Conservation (phyloP, 2,888 invertebrate genomes). For the Busseola fusca region DNA sequence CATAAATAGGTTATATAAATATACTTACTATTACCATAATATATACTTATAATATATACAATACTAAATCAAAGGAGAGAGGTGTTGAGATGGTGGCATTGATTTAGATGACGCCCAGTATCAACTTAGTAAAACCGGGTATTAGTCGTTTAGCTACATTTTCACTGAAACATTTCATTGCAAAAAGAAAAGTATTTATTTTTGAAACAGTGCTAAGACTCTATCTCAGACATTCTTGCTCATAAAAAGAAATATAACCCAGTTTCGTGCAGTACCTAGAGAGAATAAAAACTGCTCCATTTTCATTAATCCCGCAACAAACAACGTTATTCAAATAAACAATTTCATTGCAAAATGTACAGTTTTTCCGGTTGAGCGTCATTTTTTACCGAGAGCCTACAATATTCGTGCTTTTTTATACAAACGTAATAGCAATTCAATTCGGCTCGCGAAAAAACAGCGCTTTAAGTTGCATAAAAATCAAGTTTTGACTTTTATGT, state of each 20-base stretch:
- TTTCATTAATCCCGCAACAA: constrained; percentile 42
- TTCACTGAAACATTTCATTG: background rate
- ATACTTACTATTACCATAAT: no score
- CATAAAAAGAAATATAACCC: constrained; percentile 10
- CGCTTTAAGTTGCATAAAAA: constrained; percentile 59
- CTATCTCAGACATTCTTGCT: background rate
- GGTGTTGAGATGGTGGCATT: no score
- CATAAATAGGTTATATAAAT: no score
- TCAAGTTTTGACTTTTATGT: constrained; percentile 40
- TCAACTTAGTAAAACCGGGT: background rate
- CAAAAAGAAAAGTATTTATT: background rate
- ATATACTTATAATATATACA: no score
- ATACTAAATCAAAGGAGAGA: no score
- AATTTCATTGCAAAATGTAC: constrained; percentile 56
- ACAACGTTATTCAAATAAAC: constrained; percentile 52
- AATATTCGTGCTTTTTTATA: constrained; percentile 64
- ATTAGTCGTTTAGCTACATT: background rate
- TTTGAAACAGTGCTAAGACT: no score
- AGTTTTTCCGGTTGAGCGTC: constrained; percentile 48
- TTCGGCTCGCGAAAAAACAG: constrained; percentile 66
- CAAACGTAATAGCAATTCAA: constrained; percentile 65
- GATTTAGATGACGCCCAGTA: background rate
- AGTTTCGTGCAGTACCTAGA: constrained; percentile 4
- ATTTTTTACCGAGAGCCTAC: constrained; percentile 63
- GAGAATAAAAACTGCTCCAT: constrained; percentile 16